Base-by-base conservation (phyloP, 2,797 vertebrate genomes). In the Rhinella marina region DNA sequence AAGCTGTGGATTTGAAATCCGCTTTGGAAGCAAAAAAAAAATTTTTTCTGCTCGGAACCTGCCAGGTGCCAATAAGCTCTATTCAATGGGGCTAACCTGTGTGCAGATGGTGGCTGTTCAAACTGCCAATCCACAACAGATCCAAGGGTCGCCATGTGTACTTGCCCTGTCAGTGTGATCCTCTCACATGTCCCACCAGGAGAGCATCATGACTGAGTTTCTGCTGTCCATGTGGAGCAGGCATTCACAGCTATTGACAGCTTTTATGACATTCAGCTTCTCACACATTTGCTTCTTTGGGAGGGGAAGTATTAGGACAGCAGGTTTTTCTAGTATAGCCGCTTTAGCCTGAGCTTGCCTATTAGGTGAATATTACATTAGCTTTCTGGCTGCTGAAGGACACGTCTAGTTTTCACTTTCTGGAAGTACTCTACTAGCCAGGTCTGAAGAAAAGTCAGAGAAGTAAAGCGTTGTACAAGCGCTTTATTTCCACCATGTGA, bases 311-410 rank as follows among this genome's bases (percentile, higher is more conserved):
- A 27, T 3, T 12, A 64, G 48, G 21, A 68, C 48, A 84, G 48
- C 87, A 78, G 82, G 87, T 88, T 88, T 88, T 84, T 88, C 87
- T 50, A 32, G 87, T 84, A 66, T 79, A 54, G 66, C 27, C n/a
- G 62, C 81, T 84, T 59, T 17, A 27, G 73, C 72, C 25, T 70
- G 27, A 83, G 27, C 86, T 83, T 78, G 81, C 32, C 52, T 3
- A 23, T 27, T 19, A 66, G 59, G 6, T 29, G 54, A 29, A 56
- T 79, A 23, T 79, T 59, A 29, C 16, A 27, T 56, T 1, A 56
- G 21, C 52, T 56, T 78, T 78, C 52, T 78, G 76, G 7, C 70
- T 73, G 70, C 32, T 23, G 32, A 70, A 32, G 12, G 27, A 70
- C 27, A 70, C 16, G n/a, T n/a, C 2, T 62, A 62, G 23, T n/a